A percentile compares a stretch with the other conserved stretches of the same genome.
Evolutionary conservation across 2,888 invertebrate genomes (phyloP).

Genomic region (Mesorhabditis belari): DNA sequence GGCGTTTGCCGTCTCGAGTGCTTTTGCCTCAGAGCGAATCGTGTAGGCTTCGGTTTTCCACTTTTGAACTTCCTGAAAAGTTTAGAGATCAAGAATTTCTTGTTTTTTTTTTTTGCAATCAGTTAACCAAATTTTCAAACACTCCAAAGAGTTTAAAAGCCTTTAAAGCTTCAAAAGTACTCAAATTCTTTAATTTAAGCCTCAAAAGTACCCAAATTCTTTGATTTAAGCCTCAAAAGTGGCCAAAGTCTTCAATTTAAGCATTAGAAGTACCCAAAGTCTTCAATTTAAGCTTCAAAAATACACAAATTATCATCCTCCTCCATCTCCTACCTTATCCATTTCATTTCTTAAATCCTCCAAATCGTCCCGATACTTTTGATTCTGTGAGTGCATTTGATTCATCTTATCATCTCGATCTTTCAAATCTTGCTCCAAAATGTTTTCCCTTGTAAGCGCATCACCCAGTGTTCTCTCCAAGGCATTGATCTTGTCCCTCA

Average conservation of each 20-base stretch:
- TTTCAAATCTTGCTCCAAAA: conserved; percentile 45
- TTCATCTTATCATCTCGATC: conserved; percentile 51
- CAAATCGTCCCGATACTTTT: conserved; percentile 47
- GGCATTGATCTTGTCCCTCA: conserved; percentile 39
- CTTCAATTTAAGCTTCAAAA: not conserved
- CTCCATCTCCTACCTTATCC: conserved; percentile 28
- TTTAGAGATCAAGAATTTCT: no score
- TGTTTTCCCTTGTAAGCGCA: conserved; percentile 43
- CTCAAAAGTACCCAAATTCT: no score
- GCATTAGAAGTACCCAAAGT: no score
- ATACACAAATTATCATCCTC: not conserved
- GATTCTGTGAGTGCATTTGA: conserved; percentile 32
- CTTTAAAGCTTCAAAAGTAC: no score
- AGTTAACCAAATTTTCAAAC: no score
- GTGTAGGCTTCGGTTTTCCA: conserved; percentile 51
- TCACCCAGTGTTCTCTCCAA: conserved; percentile 46
- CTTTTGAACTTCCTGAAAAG: conserved; percentile 45
- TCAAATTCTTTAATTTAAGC: no score
- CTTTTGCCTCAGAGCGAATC: conserved; percentile 44
- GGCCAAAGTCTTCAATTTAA: no score
- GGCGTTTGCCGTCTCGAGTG: conserved; percentile 43
- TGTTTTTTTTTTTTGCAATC: no score
- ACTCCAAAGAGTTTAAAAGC: no score
- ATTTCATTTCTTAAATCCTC: conserved; percentile 42
- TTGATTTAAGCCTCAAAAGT: no score